Conservation (phyloP, 2,888 invertebrate genomes). For the Hartigia nigra region DNA sequence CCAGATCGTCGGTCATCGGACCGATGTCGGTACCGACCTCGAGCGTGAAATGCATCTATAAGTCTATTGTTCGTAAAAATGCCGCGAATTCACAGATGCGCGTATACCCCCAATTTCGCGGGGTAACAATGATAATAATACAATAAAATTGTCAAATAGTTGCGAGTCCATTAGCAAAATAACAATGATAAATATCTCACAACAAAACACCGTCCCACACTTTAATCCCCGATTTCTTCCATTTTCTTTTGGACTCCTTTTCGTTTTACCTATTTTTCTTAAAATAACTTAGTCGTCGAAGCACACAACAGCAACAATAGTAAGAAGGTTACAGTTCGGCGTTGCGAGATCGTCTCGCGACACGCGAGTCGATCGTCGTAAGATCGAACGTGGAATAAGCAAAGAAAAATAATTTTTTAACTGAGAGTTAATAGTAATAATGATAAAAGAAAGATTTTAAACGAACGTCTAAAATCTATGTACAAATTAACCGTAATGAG, state of each 20-base stretch:
- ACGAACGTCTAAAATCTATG: not conserved
- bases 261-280: not conserved
- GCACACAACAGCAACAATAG: not conserved
- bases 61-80: not conserved
- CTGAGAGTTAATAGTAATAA: not conserved
- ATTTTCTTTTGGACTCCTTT: not conserved
- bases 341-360: not conserved
- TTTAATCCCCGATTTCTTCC: not conserved
- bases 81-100: not conserved
- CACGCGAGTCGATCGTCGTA: not conserved
- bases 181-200: not conserved
- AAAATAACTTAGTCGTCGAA: not conserved
- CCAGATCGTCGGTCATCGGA: constrained; percentile 8
- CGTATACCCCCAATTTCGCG: not conserved
- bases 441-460: not conserved
- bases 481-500: not conserved
- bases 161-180: not conserved
- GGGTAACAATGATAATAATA: not conserved
- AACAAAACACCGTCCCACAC: not conserved
- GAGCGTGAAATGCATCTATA: constrained; percentile 8
- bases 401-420: not conserved
- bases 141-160: not conserved
- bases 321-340: not conserved
- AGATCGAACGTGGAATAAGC: not conserved
- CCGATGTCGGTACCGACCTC: constrained; percentile 9